These are phyloP conservation scores for Tetramorium simillimum DNA, from an alignment of 1,140 invertebrate species.

Conservation along the genomic window DNA sequence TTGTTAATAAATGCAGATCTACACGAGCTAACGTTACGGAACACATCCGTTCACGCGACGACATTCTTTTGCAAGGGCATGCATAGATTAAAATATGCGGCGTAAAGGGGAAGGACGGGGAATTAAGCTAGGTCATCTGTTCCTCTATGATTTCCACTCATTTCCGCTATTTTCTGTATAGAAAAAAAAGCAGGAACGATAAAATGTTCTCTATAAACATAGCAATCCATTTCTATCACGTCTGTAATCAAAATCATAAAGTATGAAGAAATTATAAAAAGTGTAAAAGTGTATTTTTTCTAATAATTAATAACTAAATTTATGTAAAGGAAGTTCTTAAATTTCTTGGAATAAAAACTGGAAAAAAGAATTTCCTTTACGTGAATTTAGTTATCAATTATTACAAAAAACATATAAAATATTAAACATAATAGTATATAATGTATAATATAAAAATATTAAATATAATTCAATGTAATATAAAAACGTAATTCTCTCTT, in stretches of 20 bases:
- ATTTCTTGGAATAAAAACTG: too few relatives aligned
- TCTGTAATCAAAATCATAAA: neutral
- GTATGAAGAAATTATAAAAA: neutral
- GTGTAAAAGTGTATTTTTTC: too few relatives aligned
- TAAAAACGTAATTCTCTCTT: neutral
- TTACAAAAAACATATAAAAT: neutral
- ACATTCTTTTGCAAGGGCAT: conserved; percentile 55
- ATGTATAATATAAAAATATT: neutral
- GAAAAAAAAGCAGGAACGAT: neutral
- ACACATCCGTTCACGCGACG: conserved; percentile 61
- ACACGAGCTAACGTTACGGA: conserved; percentile 1
- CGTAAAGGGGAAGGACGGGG: neutral
- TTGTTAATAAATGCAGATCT: conserved; percentile 30
- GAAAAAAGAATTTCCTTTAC: neutral
- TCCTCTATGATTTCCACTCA: conserved; percentile 15
- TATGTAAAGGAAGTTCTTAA: too few relatives aligned
- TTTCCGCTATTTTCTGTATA: neutral
- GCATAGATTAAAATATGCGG: conserved; percentile 30
- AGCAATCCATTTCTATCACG: neutral
- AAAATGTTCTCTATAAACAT: conserved; percentile 1
- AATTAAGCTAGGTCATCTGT: conserved; percentile 6
- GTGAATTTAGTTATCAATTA: neutral
- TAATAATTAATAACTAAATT: too few relatives aligned
- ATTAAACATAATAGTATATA: neutral
- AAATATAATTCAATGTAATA: neutral